Percentiles rank a stretch among this genome's conserved stretches.
Conservation (phyloP, 2,888 invertebrate species). For the Nomada flava region DNA sequence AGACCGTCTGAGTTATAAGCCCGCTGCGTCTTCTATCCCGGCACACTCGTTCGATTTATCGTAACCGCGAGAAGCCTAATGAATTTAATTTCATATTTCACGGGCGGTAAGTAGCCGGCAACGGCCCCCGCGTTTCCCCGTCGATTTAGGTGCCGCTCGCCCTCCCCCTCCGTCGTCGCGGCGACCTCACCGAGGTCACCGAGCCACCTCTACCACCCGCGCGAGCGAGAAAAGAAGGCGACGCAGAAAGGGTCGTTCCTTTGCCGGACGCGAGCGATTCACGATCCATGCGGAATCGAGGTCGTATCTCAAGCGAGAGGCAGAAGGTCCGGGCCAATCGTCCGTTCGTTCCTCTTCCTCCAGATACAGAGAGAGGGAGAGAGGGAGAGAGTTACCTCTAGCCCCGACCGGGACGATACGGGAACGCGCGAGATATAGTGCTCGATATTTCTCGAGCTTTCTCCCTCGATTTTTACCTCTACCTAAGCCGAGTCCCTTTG, state of each 20-base stretch:
- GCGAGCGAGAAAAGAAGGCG: conserved; percentile 6
- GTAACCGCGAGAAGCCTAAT: conserved; percentile 81
- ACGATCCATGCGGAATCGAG: conserved; percentile 52
- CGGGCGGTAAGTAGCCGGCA: conserved; percentile 79
- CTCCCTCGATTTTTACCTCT: conserved; percentile 25
- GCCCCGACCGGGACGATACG: background rate
- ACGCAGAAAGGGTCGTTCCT: conserved; percentile 12
- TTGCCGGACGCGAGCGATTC: conserved; percentile 36
- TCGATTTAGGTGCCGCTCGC: conserved; percentile 65
- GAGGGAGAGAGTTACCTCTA: conserved; percentile 30
- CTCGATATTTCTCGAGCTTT: conserved; percentile 45
- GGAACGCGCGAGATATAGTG: conserved; percentile 35
- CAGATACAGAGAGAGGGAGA: background rate
- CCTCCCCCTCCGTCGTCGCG: background rate
- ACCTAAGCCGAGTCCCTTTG: background rate
- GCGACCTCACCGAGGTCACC: background rate
- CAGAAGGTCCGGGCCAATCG: conserved; percentile 15
- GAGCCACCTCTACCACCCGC: background rate
- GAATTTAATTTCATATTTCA: conserved; percentile 84
- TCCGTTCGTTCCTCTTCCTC: conserved; percentile 16
- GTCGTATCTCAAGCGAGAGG: conserved; percentile 52
- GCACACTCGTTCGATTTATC: conserved; percentile 83
- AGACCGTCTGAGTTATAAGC: conserved; percentile 81
- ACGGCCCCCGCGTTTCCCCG: conserved; percentile 55
- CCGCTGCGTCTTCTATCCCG: conserved; percentile 73